Evolutionary conservation across 2,113 vertebrate genomes (phyloP).

Genomic region (Nerophis ophidion): DNA sequence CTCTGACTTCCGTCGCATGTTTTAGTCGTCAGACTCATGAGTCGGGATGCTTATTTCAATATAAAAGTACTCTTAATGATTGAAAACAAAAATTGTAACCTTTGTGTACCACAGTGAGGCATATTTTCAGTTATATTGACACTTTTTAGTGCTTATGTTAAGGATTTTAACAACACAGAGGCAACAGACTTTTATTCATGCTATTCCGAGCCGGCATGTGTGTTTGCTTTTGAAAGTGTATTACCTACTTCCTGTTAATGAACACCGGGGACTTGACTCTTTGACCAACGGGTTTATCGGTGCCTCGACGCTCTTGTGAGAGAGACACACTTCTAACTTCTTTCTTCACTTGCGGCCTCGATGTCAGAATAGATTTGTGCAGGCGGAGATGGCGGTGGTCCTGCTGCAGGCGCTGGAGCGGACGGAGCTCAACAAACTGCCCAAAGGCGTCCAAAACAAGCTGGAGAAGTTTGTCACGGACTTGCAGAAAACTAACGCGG

Average conservation of each 20-base stretch:
- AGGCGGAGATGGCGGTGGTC: constrained; percentile 80
- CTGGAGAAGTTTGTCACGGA: constrained; percentile 86
- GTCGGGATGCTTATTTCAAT: background rate
- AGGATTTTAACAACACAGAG: background rate
- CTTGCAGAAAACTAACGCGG: constrained; percentile 83
- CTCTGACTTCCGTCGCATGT: constrained; percentile 51
- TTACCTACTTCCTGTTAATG: background rate
- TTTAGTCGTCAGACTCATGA: background rate
- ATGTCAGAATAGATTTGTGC: background rate
- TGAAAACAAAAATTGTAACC: background rate
- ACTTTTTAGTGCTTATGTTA: background rate
- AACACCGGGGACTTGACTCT: background rate
- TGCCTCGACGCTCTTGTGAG: background rate
- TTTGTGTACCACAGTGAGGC: background rate
- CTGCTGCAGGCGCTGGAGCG: constrained; percentile 86
- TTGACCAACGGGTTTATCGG: background rate
- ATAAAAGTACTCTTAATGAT: background rate
- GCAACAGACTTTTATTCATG: background rate
- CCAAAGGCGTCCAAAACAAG: constrained; percentile 82
- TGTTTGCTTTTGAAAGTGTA: constrained; percentile 39
- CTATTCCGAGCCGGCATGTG: background rate
- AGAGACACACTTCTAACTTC: background rate
- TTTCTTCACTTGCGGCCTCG: background rate
- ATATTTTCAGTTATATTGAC: fast-evolving
- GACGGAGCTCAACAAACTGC: constrained; percentile 82